Evolutionary conservation across 2,888 invertebrate species (phyloP).

Genomic region (Hydropsyche betteni): DNA sequence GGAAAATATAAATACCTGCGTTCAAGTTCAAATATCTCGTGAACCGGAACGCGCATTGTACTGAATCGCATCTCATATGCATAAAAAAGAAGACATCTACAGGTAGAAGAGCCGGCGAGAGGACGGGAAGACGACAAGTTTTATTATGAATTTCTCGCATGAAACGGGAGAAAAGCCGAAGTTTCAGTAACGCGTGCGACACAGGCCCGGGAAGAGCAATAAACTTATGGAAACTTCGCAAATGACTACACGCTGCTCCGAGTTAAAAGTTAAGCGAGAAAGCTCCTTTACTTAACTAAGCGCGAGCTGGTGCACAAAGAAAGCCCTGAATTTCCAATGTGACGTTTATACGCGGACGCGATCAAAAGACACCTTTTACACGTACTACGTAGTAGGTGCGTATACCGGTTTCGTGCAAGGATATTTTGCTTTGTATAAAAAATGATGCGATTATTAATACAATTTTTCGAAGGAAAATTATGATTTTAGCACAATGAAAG

Average conservation of each 20-base stretch:
- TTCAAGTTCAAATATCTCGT: no score
- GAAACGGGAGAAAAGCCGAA: constrained; percentile 7
- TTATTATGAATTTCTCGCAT: constrained; percentile 22
- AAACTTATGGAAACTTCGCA: constrained; percentile 50
- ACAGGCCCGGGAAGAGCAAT: constrained; percentile 39
- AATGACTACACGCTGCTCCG: constrained; percentile 50
- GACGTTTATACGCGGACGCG: constrained; percentile 32
- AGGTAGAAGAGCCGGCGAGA: background rate
- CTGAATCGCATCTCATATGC: no score
- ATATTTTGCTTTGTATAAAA: no score
- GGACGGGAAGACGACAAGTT: background rate
- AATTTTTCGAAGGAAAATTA: background rate
- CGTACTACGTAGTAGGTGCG: background rate
- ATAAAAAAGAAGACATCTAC: constrained; percentile 8
- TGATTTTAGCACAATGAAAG: constrained; percentile 14
- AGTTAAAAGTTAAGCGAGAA: constrained; percentile 49
- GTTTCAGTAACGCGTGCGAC: constrained; percentile 13
- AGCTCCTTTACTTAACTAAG: constrained; percentile 49
- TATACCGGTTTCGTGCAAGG: no score
- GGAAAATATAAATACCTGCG: constrained; percentile 3
- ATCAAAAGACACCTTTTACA: constrained; percentile 13
- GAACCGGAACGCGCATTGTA: no score
- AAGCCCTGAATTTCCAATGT: constrained; percentile 47
- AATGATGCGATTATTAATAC: background rate
- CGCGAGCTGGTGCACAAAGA: constrained; percentile 46